Evolutionary conservation across 1,140 invertebrate species (phyloP).

Genomic region (Ectropis grisescens): DNA sequence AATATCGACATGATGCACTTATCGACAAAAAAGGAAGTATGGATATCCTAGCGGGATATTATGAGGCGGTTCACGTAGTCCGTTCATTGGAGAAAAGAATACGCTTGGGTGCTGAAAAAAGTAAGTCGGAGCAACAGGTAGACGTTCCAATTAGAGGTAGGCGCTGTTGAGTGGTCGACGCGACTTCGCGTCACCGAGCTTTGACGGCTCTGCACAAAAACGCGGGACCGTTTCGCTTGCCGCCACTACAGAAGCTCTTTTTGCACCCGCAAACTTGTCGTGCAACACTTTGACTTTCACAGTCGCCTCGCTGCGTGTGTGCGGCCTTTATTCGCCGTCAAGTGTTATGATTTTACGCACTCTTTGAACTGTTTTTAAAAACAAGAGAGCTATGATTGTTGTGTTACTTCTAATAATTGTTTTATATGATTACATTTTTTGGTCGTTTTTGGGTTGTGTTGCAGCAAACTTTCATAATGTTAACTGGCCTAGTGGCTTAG

Average conservation of each 20-base stretch:
- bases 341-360: background rate
- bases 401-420: no score
- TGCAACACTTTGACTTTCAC: conserved; percentile 40
- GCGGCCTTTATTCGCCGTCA: conserved; percentile 5
- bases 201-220: conserved; percentile 53
- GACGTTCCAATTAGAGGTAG: conserved; percentile 58
- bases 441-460: no score
- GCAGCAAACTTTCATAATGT: no score
- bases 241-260: conserved; percentile 40
- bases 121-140: conserved; percentile 58
- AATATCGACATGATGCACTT: no score
- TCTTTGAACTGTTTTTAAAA: conserved; percentile 4
- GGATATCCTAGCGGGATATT: conserved; percentile 19
- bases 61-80: conserved; percentile 47
- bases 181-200: conserved; percentile 42
- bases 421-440: no score
- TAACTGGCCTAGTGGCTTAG: no score
- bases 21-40: no score
- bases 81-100: conserved; percentile 39
- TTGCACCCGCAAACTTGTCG: conserved; percentile 37
- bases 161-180: conserved; percentile 43
- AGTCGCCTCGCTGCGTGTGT: conserved; percentile 19
- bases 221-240: conserved; percentile 42
- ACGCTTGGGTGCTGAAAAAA: conserved; percentile 36
- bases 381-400: no score